Base-by-base conservation (phyloP, 1,140 invertebrate genomes). In the Polyergus mexicanus region DNA sequence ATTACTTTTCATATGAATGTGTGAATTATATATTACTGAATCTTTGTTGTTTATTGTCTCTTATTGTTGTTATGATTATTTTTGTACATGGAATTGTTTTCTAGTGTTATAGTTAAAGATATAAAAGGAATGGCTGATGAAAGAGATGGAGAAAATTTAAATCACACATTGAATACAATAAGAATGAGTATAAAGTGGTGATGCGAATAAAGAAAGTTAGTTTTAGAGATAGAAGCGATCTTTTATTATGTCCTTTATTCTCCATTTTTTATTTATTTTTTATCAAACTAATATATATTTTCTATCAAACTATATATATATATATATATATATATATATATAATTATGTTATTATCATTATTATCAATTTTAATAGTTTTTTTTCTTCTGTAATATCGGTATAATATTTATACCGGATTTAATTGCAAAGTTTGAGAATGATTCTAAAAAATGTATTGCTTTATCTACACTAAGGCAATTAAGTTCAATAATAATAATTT, bases 201-300 rank as follows among this genome's bases (percentile, higher is more conserved):
- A 69, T 44, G 81, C 62, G 58, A 90, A 90, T 90, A 90, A 90
- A 90, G 76, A 88, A 86, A 90, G 47, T 90, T 90, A 90, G 88
- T 90, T 90, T 90, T 90, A 90, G 89, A 90, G 56, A 84, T 74
- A 0, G 1, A 41, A 74, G 54, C 35, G 28, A 51, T 4, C 47
- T 51, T 58, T 51, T 32, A 71, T 69, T 81, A 22, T 19, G 0
- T 35, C 16, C 19, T 56, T 32, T 32, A 25, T 68, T 16, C 8
- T 2, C 41, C 6, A 60, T 60, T 41, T 38, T 72, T 35, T 77
- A 25, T 51, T 44, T 44, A 44, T 54, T n/a, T 32, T 28, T 35
- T 78, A 28, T 28, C 25, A 28, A 28, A 28, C 25, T 1, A 28
- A 28, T 28, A 28, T 28, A 28, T 28, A 0, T 28, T 28, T 28